phyloP scores from a whole-genome alignment of 2,888 invertebrate species.

The Hirtodrosophila alboralis region DNA sequence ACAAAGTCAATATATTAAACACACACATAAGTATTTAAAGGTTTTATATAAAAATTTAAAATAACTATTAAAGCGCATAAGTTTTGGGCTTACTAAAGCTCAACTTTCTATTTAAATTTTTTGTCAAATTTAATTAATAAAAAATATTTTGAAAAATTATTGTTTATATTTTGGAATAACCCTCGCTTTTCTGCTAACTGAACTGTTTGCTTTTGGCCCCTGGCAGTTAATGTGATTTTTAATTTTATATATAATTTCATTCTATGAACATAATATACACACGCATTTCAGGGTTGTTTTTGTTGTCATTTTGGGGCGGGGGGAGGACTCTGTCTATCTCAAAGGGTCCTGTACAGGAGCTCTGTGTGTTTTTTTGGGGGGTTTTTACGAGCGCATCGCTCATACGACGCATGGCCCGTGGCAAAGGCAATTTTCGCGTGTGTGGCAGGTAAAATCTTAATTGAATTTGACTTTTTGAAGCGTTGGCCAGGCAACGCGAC shows the following conservation, averaged over 20 bases:
- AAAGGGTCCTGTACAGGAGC: constrained; percentile 28
- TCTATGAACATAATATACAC: constrained; percentile 10
- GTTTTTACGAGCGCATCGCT: constrained; percentile 39
- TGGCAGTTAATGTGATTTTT: constrained; percentile 59
- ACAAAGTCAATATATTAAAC: too few species aligned
- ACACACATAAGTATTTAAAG: too few species aligned
- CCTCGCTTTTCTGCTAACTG: constrained; percentile 13
- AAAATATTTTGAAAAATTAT: background rate
- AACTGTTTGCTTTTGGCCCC: constrained; percentile 14
- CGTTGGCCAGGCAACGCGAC: constrained; percentile 54
- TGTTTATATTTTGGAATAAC: constrained; percentile 2
- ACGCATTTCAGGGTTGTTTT: constrained; percentile 1
- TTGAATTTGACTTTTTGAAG: constrained; percentile 54
- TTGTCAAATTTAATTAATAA: too few species aligned
- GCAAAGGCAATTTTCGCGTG: constrained; percentile 45
- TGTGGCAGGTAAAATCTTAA: constrained; percentile 67
- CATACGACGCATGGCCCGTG: constrained; percentile 34
- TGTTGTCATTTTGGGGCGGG: constrained; percentile 8
- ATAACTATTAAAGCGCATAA: too few species aligned
- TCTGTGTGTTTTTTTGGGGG: constrained; percentile 16
- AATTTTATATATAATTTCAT: constrained; percentile 49
- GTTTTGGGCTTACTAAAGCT: too few species aligned
- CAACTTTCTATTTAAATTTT: too few species aligned
- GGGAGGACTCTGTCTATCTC: constrained; percentile 28
- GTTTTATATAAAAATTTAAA: too few species aligned